phyloP scores from a whole-genome alignment of 2,888 invertebrate genomes.

The Paralinhomoeus sp. region DNA sequence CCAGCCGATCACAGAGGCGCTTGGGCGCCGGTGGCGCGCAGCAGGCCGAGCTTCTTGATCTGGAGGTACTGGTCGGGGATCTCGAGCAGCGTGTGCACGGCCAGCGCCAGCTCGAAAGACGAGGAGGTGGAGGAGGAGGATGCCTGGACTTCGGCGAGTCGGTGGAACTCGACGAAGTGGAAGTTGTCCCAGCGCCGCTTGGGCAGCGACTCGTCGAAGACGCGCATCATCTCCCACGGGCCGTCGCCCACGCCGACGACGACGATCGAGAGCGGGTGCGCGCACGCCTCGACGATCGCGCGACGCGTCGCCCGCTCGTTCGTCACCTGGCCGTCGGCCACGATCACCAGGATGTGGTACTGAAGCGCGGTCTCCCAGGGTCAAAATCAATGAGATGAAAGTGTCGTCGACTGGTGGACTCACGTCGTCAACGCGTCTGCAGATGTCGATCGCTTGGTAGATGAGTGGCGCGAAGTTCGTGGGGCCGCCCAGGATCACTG shows the following conservation, averaged over 20 bases:
- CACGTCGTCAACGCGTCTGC: conserved; percentile 7
- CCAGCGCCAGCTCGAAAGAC: conserved; percentile 26
- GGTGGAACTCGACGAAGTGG: conserved; percentile 33
- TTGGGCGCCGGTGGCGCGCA: too few relatives aligned
- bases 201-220: conserved; percentile 33
- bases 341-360: conserved; percentile 34
- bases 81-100: conserved; percentile 33
- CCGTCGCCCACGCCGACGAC: conserved; percentile 35
- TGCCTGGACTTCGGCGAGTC: conserved; percentile 14
- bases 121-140: conserved; percentile 6
- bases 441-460: conserved; percentile 31
- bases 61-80: conserved; percentile 30
- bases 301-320: conserved; percentile 29
- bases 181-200: conserved; percentile 34
- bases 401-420: neutral
- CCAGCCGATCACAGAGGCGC: too few relatives aligned
- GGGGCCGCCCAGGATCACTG: conserved; percentile 31
- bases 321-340: conserved; percentile 34
- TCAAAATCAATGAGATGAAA: neutral
- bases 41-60: conserved; percentile 6
- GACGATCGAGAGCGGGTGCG: conserved; percentile 32
- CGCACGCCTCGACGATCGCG: conserved; percentile 33
- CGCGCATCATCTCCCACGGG: conserved; percentile 33
- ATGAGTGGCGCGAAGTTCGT: conserved; percentile 35
- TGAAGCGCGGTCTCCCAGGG: conserved; percentile 8